Evolutionary conservation across 2,797 vertebrate species (phyloP), one percentile per base, ranked within the genome.

Genomic region (Xenopus petersii): DNA sequence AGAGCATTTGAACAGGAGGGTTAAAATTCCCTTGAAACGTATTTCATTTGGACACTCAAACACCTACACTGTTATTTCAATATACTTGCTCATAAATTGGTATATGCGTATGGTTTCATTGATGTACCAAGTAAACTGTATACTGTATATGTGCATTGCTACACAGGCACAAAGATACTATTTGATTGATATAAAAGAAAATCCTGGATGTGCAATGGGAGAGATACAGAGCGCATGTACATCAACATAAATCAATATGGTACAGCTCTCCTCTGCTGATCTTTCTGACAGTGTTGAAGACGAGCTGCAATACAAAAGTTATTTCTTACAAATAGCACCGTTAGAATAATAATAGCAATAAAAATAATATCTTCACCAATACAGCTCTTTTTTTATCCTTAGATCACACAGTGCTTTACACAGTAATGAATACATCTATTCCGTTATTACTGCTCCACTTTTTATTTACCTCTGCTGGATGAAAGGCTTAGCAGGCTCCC

Each of bases 371-470:
- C 71, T 69, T 74, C 66, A 56, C 59, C 59, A 54, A 54, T 78
- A 68, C 76, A 67, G 30, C 66, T 67, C 65, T 58, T 60, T 21
- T 21, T 73, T 79, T 70, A 79, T 79, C 76, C 76, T 13, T 17
- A 61, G 77, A 73, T 74, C 77, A 74, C 54, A 4, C 13, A 66
- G 71, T 55, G 77, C 77, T 79, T 79, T 79, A 70, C 71, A 61
- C 77, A 61, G 71, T 78, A 78, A 78, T 78, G 71, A 78, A 78
- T 78, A 78, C 76, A 78, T 73, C 76, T 69, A 47, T 65, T 58
- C 71, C 17, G 42, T 79, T 79, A 79, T 79, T 79, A 74, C 77
- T 64, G 71, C 77, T 70, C 36, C 71, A 54, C 71, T 65, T 70
- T 74, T 12, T 79, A 73, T 79, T 79, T 79, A 79, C 76, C 71